phyloP scores from a whole-genome alignment of 2,888 invertebrate species.

The Parnassius orleans region DNA sequence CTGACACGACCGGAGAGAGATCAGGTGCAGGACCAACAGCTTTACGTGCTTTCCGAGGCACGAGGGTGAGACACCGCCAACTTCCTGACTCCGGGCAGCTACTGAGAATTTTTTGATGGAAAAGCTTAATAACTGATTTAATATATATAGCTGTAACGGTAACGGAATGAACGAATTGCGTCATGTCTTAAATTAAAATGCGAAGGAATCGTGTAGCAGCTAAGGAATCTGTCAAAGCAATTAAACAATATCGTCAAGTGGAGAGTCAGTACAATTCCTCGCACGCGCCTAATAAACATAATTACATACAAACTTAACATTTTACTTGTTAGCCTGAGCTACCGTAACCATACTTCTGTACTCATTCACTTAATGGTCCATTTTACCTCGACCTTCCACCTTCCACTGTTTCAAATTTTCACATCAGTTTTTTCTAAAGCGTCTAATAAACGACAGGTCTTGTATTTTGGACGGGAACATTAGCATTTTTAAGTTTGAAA shows the following conservation, averaged over 20 bases:
- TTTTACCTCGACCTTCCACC: constrained; percentile 18
- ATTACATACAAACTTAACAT: constrained; percentile 40
- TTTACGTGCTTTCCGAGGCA: too few relatives aligned
- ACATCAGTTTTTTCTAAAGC: constrained; percentile 30
- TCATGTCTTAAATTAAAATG: too few relatives aligned
- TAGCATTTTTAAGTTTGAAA: constrained; percentile 60
- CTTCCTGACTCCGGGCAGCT: too few relatives aligned
- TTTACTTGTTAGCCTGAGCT: constrained; percentile 40
- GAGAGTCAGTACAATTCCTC: constrained; percentile 21
- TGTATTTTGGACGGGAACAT: constrained; percentile 29
- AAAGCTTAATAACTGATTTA: too few relatives aligned
- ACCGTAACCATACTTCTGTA: constrained; percentile 37
- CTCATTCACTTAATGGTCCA: constrained; percentile 25
- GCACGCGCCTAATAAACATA: constrained; percentile 41
- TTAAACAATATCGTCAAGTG: constrained; percentile 1
- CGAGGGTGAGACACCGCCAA: too few relatives aligned
- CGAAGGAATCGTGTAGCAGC: not conserved
- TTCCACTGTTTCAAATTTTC: constrained; percentile 19
- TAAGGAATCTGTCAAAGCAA: constrained; percentile 1
- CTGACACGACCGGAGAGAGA: too few relatives aligned
- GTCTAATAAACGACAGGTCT: constrained; percentile 25
- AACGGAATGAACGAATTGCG: too few relatives aligned
- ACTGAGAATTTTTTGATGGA: too few relatives aligned
- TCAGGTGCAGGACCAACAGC: too few relatives aligned
- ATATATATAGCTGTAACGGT: too few relatives aligned